Conservation (phyloP, 1,140 invertebrate genomes). For the Aphelenchoides besseyi region DNA sequence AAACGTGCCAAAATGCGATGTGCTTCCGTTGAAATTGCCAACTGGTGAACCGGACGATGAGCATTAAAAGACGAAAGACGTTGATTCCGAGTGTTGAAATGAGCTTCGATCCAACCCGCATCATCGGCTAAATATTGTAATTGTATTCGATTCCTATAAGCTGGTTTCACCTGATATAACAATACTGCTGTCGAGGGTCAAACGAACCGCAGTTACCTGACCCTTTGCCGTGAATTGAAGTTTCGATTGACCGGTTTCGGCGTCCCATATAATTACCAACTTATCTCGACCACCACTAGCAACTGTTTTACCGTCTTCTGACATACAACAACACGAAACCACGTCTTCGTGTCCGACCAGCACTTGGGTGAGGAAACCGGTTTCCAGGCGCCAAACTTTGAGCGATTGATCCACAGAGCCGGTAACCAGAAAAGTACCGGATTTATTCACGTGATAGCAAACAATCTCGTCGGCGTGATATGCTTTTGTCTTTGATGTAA, state of each 20-base stretch:
- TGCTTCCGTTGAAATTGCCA: slow-evolving; percentile 42
- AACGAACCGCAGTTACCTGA: slow-evolving; percentile 27
- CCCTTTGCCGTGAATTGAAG: slow-evolving; percentile 52
- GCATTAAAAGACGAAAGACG: slow-evolving; percentile 48
- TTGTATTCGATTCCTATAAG: not conserved
- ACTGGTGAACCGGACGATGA: slow-evolving; percentile 34
- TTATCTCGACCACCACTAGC: slow-evolving; percentile 45
- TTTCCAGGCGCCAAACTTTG: slow-evolving; percentile 52
- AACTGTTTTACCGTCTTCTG: slow-evolving; percentile 43
- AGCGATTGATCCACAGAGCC: slow-evolving; percentile 51
- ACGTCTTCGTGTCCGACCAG: slow-evolving; percentile 52
- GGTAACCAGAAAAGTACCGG: slow-evolving; percentile 45
- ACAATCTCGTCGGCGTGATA: slow-evolving; percentile 54
- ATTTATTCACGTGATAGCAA: slow-evolving; percentile 44
- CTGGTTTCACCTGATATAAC: slow-evolving; percentile 37
- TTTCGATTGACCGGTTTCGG: slow-evolving; percentile 39
- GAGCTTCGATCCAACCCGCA: slow-evolving; percentile 48
- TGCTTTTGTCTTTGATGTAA: slow-evolving; percentile 41
- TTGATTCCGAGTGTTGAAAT: slow-evolving; percentile 18
- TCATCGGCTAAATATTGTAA: slow-evolving; percentile 40
- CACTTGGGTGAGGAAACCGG: slow-evolving; percentile 52
- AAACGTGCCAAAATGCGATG: slow-evolving; percentile 45
- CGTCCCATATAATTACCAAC: slow-evolving; percentile 49
- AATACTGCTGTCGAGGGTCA: slow-evolving; percentile 42
- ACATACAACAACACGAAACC: slow-evolving; percentile 45